Evolutionary conservation across 1,140 invertebrate genomes (phyloP).

Genomic region (Wasmannia auropunctata): DNA sequence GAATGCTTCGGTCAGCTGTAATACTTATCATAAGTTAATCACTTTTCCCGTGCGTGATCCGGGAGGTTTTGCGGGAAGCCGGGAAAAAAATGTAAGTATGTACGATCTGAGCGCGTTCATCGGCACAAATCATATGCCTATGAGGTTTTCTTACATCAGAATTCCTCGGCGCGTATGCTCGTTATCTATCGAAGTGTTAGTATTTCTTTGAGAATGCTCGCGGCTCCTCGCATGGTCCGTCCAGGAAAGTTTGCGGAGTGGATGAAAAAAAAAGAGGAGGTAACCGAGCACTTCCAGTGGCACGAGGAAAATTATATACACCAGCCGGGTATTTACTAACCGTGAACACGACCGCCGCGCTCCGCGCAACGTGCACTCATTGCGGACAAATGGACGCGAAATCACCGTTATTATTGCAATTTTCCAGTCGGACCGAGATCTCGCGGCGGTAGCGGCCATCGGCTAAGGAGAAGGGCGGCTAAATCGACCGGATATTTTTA

Average conservation of each 20-base stretch:
- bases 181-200: slow-evolving; percentile 45
- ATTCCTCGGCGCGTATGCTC: slow-evolving; percentile 36
- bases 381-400: slow-evolving; percentile 65
- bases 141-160: slow-evolving; percentile 30
- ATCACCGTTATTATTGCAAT: slow-evolving; percentile 70
- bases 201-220: slow-evolving; percentile 30
- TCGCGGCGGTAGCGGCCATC: slow-evolving; percentile 48
- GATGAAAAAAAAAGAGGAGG: slow-evolving; percentile 11
- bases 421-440: slow-evolving; percentile 59
- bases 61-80: not conserved
- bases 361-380: slow-evolving; percentile 57
- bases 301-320: slow-evolving; percentile 62
- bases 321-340: slow-evolving; percentile 59
- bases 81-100: no score
- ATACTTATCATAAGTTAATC: slow-evolving; percentile 13
- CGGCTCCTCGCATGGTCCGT: not conserved
- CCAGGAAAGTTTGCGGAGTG: slow-evolving; percentile 37
- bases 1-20: not conserved
- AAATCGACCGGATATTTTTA: slow-evolving; percentile 57
- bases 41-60: slow-evolving; percentile 26
- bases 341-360: slow-evolving; percentile 34
- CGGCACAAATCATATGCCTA: slow-evolving; percentile 22
- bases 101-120: not conserved
- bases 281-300: slow-evolving; percentile 55
- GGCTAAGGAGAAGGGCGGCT: slow-evolving; percentile 33